These are phyloP conservation scores for Aspidapion aeneum DNA, from an alignment of 2,888 invertebrate genomes.

Conservation along the genomic window DNA sequence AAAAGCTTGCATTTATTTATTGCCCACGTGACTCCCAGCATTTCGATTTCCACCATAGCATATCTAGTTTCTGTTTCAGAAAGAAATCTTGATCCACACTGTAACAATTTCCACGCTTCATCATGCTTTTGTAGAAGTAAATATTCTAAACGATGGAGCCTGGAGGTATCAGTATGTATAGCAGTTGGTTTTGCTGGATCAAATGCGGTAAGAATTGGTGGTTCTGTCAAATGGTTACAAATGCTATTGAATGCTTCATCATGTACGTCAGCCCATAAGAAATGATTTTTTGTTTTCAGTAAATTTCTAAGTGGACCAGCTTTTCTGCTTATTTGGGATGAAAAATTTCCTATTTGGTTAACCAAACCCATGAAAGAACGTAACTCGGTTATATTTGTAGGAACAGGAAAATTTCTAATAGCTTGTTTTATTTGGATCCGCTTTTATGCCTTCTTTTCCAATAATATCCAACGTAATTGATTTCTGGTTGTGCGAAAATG, in stretches of 20 bases:
- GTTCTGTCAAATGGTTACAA: background rate
- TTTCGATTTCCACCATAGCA: slow-evolving; percentile 2
- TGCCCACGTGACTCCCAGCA: background rate
- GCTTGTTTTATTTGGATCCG: background rate
- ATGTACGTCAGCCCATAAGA: background rate
- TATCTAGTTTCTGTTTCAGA: slow-evolving; percentile 4
- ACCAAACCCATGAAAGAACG: background rate
- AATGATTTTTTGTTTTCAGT: background rate
- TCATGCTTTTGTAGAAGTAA: background rate
- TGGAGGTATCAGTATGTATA: background rate
- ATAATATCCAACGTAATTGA: background rate
- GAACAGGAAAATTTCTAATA: background rate
- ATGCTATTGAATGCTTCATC: background rate
- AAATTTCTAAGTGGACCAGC: background rate
- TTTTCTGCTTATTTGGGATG: background rate
- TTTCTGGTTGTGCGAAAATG: background rate
- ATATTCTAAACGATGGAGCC: background rate
- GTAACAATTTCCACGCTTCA: background rate
- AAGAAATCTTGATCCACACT: background rate
- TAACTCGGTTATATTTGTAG: background rate
- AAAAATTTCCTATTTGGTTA: background rate
- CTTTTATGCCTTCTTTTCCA: background rate
- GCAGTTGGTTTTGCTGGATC: background rate
- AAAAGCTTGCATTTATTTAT: background rate
- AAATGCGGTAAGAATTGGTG: background rate